Conservation (phyloP, 2,888 invertebrate species). For the Hymenopus coronatus region DNA sequence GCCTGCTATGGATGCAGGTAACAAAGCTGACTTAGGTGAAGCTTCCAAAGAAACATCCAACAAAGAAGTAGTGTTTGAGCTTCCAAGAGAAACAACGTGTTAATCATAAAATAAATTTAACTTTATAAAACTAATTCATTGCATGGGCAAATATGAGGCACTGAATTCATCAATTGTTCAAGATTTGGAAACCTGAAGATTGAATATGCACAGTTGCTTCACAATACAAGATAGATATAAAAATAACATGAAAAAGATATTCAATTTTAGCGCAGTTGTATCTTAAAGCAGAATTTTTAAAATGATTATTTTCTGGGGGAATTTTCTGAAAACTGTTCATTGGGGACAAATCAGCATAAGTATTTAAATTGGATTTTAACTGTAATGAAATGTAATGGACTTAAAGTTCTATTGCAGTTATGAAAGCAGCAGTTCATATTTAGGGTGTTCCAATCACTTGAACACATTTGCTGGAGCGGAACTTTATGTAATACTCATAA, state of each 20-base stretch:
- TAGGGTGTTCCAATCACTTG: not conserved
- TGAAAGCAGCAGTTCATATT: not conserved
- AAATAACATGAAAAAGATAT: not conserved
- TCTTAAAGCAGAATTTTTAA: not conserved
- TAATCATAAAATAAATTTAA: not conserved
- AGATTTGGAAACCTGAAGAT: not conserved
- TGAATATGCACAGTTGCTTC: not conserved
- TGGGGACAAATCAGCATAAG: not conserved
- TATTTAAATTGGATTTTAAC: not conserved
- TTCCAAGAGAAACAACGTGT: slow-evolving; percentile 33
- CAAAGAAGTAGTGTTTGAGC: slow-evolving; percentile 11
- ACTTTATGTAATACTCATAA: not conserved
- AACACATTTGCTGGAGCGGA: slow-evolving; percentile 6
- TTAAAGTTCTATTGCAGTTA: not conserved
- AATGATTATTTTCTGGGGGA: not conserved
- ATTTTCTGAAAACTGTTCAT: not conserved
- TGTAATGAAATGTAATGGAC: not conserved
- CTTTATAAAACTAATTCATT: not conserved
- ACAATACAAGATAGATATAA: not conserved
- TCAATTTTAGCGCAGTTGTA: not conserved
- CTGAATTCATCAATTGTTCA: not conserved
- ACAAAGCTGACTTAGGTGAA: not conserved
- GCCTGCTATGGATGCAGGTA: not conserved
- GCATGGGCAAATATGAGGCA: not conserved
- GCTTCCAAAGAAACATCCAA: not conserved